A percentile compares a stretch with the other conserved stretches of the same genome.
These are phyloP conservation scores for Mus spretus DNA, from an alignment of 2,797 vertebrate genomes.

Conservation along the genomic window DNA sequence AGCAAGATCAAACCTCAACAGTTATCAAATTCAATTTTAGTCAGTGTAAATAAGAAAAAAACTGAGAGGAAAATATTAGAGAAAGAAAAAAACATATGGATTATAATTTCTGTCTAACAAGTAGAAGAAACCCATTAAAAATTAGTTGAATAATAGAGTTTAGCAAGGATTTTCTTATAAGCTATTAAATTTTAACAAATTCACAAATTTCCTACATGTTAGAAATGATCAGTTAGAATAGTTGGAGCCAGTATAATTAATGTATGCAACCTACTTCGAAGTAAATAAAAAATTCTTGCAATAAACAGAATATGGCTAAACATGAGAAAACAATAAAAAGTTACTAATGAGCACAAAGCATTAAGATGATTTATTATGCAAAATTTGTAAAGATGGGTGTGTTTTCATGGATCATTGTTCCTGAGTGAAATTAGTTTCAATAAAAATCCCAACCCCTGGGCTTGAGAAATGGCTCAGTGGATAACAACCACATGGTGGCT, in stretches of 20 bases:
- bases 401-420: not conserved
- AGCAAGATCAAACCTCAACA: not conserved
- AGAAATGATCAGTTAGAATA: not conserved
- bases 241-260: not conserved
- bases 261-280: not conserved
- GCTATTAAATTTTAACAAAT: not conserved
- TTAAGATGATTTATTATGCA: conserved; percentile 33
- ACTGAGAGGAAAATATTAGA: conserved; percentile 33
- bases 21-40: conserved; percentile 15
- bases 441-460: not conserved
- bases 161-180: conserved; percentile 4
- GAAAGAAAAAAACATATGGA: conserved; percentile 6
- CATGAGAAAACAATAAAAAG: not conserved
- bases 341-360: not conserved
- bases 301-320: conserved; percentile 56
- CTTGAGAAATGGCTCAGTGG: too few relatives aligned
- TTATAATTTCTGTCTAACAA: conserved; percentile 32
- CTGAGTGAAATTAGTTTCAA: conserved; percentile 20
- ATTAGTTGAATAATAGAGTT: conserved; percentile 37
- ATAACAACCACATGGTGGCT: too few relatives aligned
- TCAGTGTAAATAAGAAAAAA: conserved; percentile 26
- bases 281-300: not conserved
- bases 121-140: conserved; percentile 29
- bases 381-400: not conserved
- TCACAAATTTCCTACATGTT: conserved; percentile 15